Base-by-base conservation (phyloP, 2,888 invertebrate genomes). In the Resseliella maxima region DNA sequence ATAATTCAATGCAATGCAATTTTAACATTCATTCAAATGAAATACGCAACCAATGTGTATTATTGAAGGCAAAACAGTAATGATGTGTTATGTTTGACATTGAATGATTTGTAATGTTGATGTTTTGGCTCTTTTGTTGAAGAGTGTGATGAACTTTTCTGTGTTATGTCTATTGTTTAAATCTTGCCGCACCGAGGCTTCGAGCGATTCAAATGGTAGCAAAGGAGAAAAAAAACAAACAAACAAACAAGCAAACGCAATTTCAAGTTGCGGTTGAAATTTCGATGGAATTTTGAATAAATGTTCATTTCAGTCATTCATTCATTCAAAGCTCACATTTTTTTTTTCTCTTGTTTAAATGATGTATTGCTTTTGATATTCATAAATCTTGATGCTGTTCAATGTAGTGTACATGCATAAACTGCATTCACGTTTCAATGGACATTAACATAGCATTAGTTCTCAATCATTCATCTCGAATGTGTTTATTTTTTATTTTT, bases 361-460 rank as follows among this genome's bases (percentile, higher is more conserved):
- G 72, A 72, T 72, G 72, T 3, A 72, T 72, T 72, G 72, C 72
- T 72, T 72, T 72, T 72, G 72, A 72, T 72, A 72, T 72, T 72
- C 72, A 72, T 72, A 72, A 27, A 72, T 72, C 72, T 72, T 72
- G 72, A 12, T 27, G 31, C 72, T 1, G n/a, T 72, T 72, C 31
- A 5, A 72, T 31, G 27, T 15, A 5, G 2, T 6, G 24, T 24
- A 72, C 31, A 35, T 72, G 31, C 31, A n/a, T n/a, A 18, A 31
- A 72, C 15, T 72, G 31, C 72, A 72, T 72, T 35, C 59, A 59
- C 59, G 59, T 59, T 59, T 59, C 10, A 59, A 72, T 15, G 15
- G 72, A 31, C 72, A 72, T 31, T 72, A 72, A 72, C 72, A 72
- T 72, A 31, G 31, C 31, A 72, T 72, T 72, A 31, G 72, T 72